Evolutionary conservation across 2,113 vertebrate genomes (phyloP), one percentile per base, ranked within the genome.

Genomic region (Mohoua ochrocephala): DNA sequence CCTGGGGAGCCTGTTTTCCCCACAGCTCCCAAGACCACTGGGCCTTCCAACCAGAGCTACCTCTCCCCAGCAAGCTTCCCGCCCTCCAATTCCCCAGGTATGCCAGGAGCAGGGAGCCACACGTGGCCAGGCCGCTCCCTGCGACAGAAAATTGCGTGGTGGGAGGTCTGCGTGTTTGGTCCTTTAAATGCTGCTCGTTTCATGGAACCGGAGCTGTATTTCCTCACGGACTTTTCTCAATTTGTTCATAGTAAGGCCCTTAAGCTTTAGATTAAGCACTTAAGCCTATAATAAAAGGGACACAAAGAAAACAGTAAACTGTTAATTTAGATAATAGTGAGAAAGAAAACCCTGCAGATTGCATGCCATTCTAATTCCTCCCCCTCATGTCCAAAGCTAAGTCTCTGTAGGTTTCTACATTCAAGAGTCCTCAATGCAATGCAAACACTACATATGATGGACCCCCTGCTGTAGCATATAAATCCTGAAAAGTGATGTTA

Each of bases 281-380:
- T 91, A 95, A 95, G 81, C 89, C 64, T 84, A 60, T 92, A 93
- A 93, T 71, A 71, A 80, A 74, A 87, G 31, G 52, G 53, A 82
- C 28, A 87, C 42, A 95, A 95, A 89, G 87, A 87, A 96, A 96
- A 79, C 52, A 84, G 80, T 87, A 87, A 87, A 91, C 77, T 84
- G 56, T 47, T 96, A 84, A 90, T 96, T 95, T 84, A 84, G 74
- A 94, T 85, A 96, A 75, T 71, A 30, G 28, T 31, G 59, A 92
- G 79, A 63, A 91, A 87, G 53, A 93, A 94, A 89, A 71, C 4
- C 20, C 24, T 10, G 1, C 24, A 81, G 93, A 84, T 22, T 80
- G 68, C 39, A 70, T 77, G 33, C 54, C 70, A 59, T 81, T 95
- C 84, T 90, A 84, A 84, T 92, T 87, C 81, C 87, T 84, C 76